Conservation (phyloP, 2,888 invertebrate genomes). For the Leuctra nigra region DNA sequence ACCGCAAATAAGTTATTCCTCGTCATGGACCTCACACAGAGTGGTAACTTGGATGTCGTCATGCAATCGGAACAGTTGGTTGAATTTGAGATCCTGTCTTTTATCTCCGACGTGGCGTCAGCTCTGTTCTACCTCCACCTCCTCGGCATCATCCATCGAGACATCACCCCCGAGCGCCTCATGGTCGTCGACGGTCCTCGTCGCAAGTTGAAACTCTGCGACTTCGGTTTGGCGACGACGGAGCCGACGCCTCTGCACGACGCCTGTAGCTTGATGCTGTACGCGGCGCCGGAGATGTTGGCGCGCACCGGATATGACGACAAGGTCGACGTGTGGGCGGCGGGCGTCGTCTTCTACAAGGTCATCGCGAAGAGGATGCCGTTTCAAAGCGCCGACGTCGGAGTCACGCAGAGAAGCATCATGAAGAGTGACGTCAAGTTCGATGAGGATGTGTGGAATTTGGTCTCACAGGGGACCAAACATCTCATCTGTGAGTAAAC, state of each 20-base stretch:
- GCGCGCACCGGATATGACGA: neutral
- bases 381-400: neutral
- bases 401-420: neutral
- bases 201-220: neutral
- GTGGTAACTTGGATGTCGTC: neutral
- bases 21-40: neutral
- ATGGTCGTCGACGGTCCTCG: neutral
- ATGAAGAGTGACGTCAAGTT: neutral
- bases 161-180: neutral
- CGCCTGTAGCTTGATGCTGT: neutral
- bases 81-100: neutral
- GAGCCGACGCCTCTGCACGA: neutral
- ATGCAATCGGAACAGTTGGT: neutral
- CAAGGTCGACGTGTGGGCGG: slow-evolving; percentile 1
- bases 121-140: neutral
- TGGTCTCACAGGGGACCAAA: neutral
- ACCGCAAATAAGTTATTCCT: neutral
- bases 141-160: neutral
- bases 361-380: neutral
- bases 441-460: neutral
- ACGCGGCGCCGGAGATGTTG: slow-evolving; percentile 3
- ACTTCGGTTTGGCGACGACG: neutral
- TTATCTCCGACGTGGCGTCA: neutral
- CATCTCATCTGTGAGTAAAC: neutral
- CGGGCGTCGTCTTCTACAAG: neutral